Base-by-base conservation (phyloP, 2,888 invertebrate species). In the Ferrisia virgata region DNA sequence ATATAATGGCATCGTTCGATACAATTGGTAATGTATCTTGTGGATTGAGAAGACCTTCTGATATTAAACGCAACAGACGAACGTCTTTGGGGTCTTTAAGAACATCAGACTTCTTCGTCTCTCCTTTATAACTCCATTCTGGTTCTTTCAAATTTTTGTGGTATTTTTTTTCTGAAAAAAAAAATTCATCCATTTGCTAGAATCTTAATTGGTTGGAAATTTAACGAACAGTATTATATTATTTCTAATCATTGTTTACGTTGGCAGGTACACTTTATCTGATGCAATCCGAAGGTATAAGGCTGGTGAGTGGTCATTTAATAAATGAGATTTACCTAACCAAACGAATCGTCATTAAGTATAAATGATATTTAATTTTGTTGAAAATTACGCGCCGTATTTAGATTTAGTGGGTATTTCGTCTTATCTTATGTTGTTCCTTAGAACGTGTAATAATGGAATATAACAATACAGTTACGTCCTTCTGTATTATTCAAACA, bases 21-120 rank as follows among this genome's bases (percentile, higher is more conserved):
- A 53, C 58, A 76, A 72, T 39, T 80, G 84, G 84, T 84, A 84
- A 84, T 36, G 78, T 79, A 80, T 84, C 84, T 31, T 80, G 84
- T 25, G 84, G 79, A 58, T 39, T 64, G 11, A 84, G 53, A 22
- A 84, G 79, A 84, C 84, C 84, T 80, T 84, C 84, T 28, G 84
- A 80, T 53, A 84, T 84, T 31, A 84, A 18, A 58, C 84, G 53
- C 22, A 84, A 40, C 8, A 84, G 31, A 40, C 80, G 53, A 40
- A 64, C 15, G 33, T 84, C 84, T 69, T 84, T 84, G 9, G 84
- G 33, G 25, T 84, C 84, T 40, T 84, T 84, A n/a, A 76, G 76
- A 31, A 39, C 72, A 31, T 83, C 83, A 40, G 43, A 40, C 43
- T 83, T 83, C 33, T 83, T 83, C 13, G 36, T 28, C 43, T 83